Evolutionary conservation across 2,113 vertebrate species (phyloP).

Genomic region (Coryphaenoides rupestris): DNA sequence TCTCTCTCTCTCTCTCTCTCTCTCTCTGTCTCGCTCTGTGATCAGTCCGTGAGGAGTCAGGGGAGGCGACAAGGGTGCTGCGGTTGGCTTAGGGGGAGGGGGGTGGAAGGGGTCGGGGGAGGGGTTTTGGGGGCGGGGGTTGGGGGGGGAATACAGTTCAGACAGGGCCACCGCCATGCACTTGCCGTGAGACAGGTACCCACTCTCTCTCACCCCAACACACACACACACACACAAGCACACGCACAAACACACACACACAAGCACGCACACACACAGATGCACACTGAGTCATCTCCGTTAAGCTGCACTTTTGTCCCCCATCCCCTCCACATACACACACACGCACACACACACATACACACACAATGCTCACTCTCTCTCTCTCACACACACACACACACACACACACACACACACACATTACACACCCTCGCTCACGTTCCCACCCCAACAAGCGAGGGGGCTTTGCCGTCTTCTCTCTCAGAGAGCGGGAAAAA

Average conservation of each 20-base stretch:
- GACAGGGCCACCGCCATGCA: not conserved
- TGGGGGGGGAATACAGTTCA: not conserved
- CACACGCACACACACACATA: not conserved
- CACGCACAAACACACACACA: no score
- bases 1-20: no score
- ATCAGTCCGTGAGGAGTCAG: no score
- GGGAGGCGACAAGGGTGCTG: no score
- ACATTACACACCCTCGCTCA: no score
- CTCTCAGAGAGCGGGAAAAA: not conserved
- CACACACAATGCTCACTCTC: not conserved
- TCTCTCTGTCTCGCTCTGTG: no score
- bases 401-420: no score
- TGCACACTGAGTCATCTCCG: no score
- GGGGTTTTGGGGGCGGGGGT: not conserved
- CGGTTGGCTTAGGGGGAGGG: not conserved
- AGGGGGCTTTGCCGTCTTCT: not conserved
- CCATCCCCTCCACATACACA: no score
- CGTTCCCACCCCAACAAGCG: not conserved
- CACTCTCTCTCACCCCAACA: not conserved
- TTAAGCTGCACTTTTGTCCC: no score
- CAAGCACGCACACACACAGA: no score
- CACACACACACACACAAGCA: not conserved
- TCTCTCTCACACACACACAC: not conserved
- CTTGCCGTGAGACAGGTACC: not conserved
- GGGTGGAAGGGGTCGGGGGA: not conserved